Evolutionary conservation across 2,888 invertebrate genomes (phyloP), one percentile per base, ranked within the genome.

Genomic region (Epinotia demarniana): DNA sequence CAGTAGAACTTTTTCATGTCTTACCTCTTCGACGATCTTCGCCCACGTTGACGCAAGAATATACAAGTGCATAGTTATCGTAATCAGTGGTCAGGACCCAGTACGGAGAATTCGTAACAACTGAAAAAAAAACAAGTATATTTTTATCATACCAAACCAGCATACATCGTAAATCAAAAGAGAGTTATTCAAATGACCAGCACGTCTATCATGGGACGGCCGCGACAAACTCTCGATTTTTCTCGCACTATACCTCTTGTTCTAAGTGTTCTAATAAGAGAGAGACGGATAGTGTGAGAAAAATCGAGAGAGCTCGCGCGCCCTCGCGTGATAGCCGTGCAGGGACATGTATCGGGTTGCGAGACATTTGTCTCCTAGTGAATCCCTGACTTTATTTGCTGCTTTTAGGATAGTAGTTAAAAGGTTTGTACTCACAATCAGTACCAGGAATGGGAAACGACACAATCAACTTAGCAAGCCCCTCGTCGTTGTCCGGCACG

Each of bases 11-110:
- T 39, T 11, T 18, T n/a, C 2, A 39, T 16, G 53, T 27, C 73
- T 78, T 75, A 79, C 79, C 77, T 73, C 75, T 66, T 23, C 77
- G 72, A 12, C 33, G 53, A 16, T 78, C 77, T 2, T 67, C 63
- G 19, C 39, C 58, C 0, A 61, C 33, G 27, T 79, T 78, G 0
- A 61, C 67, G 67, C 79, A 79, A n/a, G 78, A 69, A 60, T 79
- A 79, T 0, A 79, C 94, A 0, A 95, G 93, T 1, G 95, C 87
- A 78, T 94, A 95, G 78, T 89, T 90, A 0, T 88, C 87, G 82
- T 95, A 96, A 83, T 96, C 95, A 0, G 95, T 95, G 60, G 92
- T 94, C 46, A 96, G 80, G 27, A 96, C 86, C 95, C 95, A 95
- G 55, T 79, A 80, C 4, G 79, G 75, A 13, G 76, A 73, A 49